A percentile compares a stretch with the other conserved stretches of the same genome.
Conservation (phyloP, 35 echinoderm and acorn worm genomes). For the Holothuria glaberrima region DNA sequence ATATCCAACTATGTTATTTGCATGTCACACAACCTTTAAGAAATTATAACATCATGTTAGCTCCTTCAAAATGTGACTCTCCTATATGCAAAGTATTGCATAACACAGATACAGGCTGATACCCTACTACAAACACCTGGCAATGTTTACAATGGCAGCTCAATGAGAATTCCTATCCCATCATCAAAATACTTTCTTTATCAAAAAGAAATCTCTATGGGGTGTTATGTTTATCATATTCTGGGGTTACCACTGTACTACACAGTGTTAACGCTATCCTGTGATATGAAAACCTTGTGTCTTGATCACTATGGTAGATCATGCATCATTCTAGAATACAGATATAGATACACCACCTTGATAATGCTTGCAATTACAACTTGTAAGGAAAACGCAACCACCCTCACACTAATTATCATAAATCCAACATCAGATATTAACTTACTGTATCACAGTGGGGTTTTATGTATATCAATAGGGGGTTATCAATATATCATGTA, state of each 20-base stretch:
- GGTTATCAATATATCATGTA: neutral
- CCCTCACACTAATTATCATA: neutral
- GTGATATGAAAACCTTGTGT: no score
- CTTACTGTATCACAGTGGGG: neutral
- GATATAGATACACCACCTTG: neutral
- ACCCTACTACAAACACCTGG: neutral
- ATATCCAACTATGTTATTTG: no score
- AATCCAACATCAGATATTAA: neutral
- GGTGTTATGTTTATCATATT: neutral
- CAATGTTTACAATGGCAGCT: conserved; percentile 12
- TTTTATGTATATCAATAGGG: no score
- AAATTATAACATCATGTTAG: conserved; percentile 6
- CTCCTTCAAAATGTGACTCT: neutral
- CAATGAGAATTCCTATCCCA: neutral
- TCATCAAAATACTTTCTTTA: neutral
- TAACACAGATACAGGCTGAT: neutral
- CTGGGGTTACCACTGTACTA: neutral
- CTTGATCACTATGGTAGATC: neutral
- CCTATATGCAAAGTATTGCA: conserved; percentile 8
- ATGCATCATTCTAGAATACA: conserved; percentile 3
- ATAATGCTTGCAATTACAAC: conserved; percentile 8
- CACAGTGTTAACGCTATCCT: no score
- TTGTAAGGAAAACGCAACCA: neutral
- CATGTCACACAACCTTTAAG: no score
- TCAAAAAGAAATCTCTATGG: neutral